phyloP scores from a whole-genome alignment of 2,888 invertebrate species.

The Coelopa pilipes region DNA sequence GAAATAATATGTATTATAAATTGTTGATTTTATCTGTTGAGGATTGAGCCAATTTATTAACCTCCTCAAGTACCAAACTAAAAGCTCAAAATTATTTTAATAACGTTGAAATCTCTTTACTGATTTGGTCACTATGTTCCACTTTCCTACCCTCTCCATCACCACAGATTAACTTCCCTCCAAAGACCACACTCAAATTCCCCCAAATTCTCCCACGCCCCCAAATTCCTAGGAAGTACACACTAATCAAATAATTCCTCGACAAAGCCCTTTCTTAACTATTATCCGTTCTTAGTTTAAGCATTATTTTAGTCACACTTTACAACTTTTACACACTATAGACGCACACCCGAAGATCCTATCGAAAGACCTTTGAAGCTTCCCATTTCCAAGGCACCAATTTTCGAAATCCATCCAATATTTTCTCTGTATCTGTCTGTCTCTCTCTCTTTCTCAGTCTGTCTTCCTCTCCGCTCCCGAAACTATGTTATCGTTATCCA shows the following conservation, averaged over 20 bases:
- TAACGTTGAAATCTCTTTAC: neutral
- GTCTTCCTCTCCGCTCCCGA: constrained; percentile 33
- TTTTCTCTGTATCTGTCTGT: neutral
- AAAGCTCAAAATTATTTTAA: constrained; percentile 46
- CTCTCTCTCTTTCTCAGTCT: constrained; percentile 37
- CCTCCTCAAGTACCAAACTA: constrained; percentile 15
- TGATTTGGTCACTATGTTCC: neutral
- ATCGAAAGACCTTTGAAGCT: neutral
- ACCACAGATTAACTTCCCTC: neutral
- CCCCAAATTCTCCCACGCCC: neutral
- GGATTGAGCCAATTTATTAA: neutral
- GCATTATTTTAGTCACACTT: constrained; percentile 8
- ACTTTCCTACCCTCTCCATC: constrained; percentile 6
- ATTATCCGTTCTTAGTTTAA: constrained; percentile 7
- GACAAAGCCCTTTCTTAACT: constrained; percentile 10
- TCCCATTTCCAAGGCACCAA: neutral
- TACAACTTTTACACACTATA: neutral
- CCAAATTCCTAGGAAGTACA: neutral
- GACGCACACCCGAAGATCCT: neutral
- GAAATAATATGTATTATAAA: neutral
- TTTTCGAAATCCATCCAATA: neutral
- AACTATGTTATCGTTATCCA: constrained; percentile 18
- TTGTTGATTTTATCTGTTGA: too few species aligned
- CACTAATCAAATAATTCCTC: neutral
- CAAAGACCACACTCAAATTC: constrained; percentile 10